phyloP scores from a whole-genome alignment of 2,797 vertebrate species.

The Taenioides sp. region DNA sequence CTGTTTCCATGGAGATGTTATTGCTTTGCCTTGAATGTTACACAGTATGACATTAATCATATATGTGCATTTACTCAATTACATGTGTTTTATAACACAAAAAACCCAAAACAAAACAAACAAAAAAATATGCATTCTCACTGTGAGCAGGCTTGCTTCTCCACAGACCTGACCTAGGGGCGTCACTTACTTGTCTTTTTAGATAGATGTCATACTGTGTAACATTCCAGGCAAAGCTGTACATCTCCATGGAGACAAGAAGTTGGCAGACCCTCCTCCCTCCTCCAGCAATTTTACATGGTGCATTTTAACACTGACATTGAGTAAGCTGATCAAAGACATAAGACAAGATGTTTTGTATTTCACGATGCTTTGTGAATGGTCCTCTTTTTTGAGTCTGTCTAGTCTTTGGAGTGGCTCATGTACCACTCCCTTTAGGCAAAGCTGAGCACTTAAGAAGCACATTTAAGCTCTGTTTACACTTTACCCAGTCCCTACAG shows the following conservation, averaged over 20 bases:
- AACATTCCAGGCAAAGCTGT: too few species aligned
- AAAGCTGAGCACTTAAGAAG: not conserved
- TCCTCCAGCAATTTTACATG: too few species aligned
- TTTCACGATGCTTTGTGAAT: not conserved
- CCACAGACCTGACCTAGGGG: too few species aligned
- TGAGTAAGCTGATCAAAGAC: not conserved
- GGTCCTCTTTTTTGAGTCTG: not conserved
- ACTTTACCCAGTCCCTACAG: conserved; percentile 8
- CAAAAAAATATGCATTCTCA: too few species aligned
- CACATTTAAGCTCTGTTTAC: conserved; percentile 8
- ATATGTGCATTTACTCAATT: not conserved
- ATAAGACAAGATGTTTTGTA: not conserved
- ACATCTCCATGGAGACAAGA: too few species aligned
- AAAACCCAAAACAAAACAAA: too few species aligned
- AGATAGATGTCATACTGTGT: too few species aligned
- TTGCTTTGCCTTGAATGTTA: not conserved
- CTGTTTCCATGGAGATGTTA: not conserved
- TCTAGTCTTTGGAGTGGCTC: not conserved
- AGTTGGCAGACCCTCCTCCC: too few species aligned
- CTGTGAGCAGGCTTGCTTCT: too few species aligned
- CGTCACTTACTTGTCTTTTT: too few species aligned
- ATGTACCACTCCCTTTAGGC: not conserved
- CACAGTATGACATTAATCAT: not conserved
- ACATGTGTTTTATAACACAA: too few species aligned
- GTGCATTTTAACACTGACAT: too few species aligned